Percentiles rank a stretch among this genome's conserved stretches.
Conservation (phyloP, 1,140 invertebrate genomes). For the Lucilia sericata region DNA sequence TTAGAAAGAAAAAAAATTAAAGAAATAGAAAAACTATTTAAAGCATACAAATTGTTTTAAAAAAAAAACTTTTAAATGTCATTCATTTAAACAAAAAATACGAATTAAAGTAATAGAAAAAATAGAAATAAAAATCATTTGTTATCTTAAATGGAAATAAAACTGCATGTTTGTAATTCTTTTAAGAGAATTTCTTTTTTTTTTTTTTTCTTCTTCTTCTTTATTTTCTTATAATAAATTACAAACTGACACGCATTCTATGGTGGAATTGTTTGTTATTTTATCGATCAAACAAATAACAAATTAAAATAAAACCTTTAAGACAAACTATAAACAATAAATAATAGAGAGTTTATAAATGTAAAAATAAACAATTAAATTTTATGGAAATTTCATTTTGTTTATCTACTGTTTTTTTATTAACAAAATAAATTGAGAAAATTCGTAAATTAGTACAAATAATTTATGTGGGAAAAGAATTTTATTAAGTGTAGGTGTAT, state of each 20-base stretch:
- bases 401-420: neutral
- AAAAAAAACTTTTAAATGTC: neutral
- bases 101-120: no score
- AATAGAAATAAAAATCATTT: neutral
- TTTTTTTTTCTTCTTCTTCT: neutral
- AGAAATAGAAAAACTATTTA: neutral
- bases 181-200: neutral
- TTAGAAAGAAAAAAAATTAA: neutral
- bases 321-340: neutral
- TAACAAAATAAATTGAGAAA: neutral
- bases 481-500: neutral
- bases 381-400: neutral
- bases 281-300: slow-evolving; percentile 20
- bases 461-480: neutral
- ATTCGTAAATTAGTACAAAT: neutral
- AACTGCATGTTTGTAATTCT: neutral
- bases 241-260: slow-evolving; percentile 21
- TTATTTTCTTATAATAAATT: neutral
- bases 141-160: neutral
- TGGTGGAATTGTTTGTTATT: slow-evolving; percentile 11
- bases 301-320: slow-evolving; percentile 8
- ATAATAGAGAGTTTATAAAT: neutral
- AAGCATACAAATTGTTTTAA: neutral
- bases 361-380: neutral
- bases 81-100: neutral